These are phyloP conservation scores for Candoia aspera DNA, from an alignment of 2,113 vertebrate genomes.

Conservation along the genomic window DNA sequence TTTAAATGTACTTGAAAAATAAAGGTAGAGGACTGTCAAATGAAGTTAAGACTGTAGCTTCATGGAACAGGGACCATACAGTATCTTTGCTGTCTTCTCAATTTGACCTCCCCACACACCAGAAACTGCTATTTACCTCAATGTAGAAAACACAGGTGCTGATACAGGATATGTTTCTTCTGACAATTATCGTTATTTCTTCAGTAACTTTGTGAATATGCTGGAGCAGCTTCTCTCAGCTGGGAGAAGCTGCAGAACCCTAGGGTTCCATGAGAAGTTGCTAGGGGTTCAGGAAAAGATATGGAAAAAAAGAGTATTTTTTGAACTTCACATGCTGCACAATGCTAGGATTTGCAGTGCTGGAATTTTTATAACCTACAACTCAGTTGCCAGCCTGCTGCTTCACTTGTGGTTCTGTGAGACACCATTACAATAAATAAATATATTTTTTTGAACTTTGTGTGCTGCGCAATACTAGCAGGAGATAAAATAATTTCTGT, in stretches of 20 bases:
- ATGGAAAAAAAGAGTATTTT: background rate
- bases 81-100: background rate
- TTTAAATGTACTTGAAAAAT: background rate
- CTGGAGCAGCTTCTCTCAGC: background rate
- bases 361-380: background rate
- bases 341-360: background rate
- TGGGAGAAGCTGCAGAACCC: background rate
- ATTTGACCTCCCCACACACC: background rate
- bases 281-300: background rate
- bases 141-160: background rate
- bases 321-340: background rate
- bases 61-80: background rate
- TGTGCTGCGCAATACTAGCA: background rate
- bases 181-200: background rate
- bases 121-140: background rate
- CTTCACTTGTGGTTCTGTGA: background rate
- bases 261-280: background rate
- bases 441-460: background rate
- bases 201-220: background rate
- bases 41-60: background rate
- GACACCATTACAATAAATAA: background rate
- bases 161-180: background rate
- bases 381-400: background rate
- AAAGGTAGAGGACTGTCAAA: background rate
- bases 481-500: background rate